A percentile compares a stretch with the other conserved stretches of the same genome.
Conservation (phyloP, 2,113 vertebrate genomes). For the Hypomesus transpacificus region DNA sequence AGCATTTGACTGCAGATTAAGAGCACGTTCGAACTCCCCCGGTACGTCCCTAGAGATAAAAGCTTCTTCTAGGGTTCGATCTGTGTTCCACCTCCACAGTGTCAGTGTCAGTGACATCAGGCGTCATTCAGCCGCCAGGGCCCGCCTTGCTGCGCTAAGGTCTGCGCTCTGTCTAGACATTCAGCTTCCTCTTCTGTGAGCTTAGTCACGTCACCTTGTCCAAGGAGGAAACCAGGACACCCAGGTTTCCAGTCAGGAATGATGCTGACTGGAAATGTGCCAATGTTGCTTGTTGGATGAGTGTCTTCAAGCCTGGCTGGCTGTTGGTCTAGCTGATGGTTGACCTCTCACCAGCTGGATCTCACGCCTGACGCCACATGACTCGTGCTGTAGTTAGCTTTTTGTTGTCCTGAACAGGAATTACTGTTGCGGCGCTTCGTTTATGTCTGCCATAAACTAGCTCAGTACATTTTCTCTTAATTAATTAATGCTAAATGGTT, state of each 20-base stretch:
- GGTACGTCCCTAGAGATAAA: no score
- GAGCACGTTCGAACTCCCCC: no score
- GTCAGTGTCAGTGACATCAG: neutral
- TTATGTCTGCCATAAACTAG: neutral
- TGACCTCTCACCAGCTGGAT: conserved; percentile 33
- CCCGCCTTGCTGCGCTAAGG: no score
- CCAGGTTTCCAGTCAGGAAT: conserved; percentile 2
- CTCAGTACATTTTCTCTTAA: neutral
- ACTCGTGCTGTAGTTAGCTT: neutral
- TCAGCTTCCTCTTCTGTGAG: neutral
- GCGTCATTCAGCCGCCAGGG: no score
- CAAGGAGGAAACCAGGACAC: neutral
- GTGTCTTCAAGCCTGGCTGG: conserved; percentile 6
- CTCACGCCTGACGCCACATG: conserved; percentile 10
- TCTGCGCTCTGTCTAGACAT: neutral
- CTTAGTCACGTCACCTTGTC: conserved; percentile 7
- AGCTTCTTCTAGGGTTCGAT: neutral
- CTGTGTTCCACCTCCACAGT: no score
- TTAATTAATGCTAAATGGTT: neutral
- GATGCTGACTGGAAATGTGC: no score
- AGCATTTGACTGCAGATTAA: no score
- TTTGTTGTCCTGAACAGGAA: neutral
- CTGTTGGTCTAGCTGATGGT: conserved; percentile 7
- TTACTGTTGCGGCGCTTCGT: neutral
- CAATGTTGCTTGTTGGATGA: conserved; percentile 26